A percentile compares a stretch with the other conserved stretches of the same genome.
phyloP scores from a whole-genome alignment of 2,113 vertebrate genomes.

The Lepisosteus osseus region DNA sequence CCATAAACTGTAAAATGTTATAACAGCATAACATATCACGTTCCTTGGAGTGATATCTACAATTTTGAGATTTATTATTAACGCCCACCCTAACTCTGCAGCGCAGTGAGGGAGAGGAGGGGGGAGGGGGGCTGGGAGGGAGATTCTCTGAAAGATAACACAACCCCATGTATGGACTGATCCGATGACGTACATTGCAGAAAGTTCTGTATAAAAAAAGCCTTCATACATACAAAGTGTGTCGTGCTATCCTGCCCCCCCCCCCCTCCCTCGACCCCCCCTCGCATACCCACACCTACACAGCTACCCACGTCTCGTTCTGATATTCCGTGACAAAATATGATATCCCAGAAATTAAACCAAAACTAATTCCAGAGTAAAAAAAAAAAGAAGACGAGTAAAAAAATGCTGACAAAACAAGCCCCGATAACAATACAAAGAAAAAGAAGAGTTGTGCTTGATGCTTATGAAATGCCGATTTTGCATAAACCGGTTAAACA shows the following conservation, averaged over 20 bases:
- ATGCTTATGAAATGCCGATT: no score
- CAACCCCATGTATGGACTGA: conserved; percentile 78
- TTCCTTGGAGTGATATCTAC: conserved; percentile 62
- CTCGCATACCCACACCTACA: conserved; percentile 61
- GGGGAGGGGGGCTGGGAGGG: conserved; percentile 55
- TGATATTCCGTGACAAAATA: conserved; percentile 29
- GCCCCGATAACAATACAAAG: no score
- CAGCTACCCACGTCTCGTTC: conserved; percentile 68
- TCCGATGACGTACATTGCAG: conserved; percentile 83
- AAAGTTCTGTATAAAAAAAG: conserved; percentile 76
- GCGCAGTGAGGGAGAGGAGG: conserved; percentile 51
- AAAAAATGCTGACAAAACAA: conserved; percentile 10
- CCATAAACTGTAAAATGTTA: conserved; percentile 35
- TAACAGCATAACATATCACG: conserved; percentile 43
- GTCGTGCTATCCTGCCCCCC: conserved; percentile 75
- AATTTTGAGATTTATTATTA: conserved; percentile 68
- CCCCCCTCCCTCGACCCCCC: conserved; percentile 45
- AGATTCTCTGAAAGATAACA: conserved; percentile 77
- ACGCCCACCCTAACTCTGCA: conserved; percentile 76
- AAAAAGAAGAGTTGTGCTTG: no score
- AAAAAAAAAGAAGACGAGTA: conserved; percentile 29
- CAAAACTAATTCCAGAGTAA: conserved; percentile 44
- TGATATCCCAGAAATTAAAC: conserved; percentile 20
- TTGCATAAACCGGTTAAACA: no score
- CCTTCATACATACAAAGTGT: conserved; percentile 79